Conservation (phyloP, 2,113 vertebrate genomes). For the Myocastor coypus region DNA sequence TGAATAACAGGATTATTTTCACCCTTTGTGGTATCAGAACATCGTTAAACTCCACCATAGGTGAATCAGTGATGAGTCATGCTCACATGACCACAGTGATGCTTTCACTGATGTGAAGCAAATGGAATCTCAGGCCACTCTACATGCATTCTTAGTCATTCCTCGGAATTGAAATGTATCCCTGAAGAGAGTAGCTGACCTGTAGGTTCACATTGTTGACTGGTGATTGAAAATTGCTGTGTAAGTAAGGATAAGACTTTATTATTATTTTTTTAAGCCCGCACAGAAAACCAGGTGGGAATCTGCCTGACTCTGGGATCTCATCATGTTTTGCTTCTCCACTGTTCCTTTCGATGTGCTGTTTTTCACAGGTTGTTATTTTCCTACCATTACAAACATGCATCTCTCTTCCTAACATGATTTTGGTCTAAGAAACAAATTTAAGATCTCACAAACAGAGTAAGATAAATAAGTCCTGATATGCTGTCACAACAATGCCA, state of each 20-base stretch:
- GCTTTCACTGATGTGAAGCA: conserved; percentile 45
- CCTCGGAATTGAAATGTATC: conserved; percentile 53
- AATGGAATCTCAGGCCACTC: neutral
- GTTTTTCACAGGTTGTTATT: neutral
- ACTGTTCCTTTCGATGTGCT: neutral
- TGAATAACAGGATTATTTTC: conserved; percentile 20
- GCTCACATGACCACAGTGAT: conserved; percentile 53
- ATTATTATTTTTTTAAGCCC: neutral
- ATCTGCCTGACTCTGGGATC: neutral
- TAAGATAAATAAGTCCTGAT: neutral
- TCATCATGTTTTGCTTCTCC: neutral
- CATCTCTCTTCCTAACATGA: neutral
- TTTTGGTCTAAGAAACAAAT: conserved; percentile 49
- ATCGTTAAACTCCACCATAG: conserved; percentile 69
- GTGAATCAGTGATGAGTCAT: neutral
- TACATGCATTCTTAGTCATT: conserved; percentile 43
- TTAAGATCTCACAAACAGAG: neutral
- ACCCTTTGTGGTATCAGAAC: conserved; percentile 12
- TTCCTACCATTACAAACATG: neutral
- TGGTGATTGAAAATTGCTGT: conserved; percentile 60
- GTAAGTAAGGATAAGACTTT: conserved; percentile 12
- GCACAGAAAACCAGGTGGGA: neutral
- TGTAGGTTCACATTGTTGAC: neutral
- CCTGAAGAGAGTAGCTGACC: conserved; percentile 43
- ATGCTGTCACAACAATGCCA: neutral